A percentile compares a stretch with the other conserved stretches of the same genome.
Conservation (phyloP, 1,140 invertebrate species). For the Calephelis nemesis region DNA sequence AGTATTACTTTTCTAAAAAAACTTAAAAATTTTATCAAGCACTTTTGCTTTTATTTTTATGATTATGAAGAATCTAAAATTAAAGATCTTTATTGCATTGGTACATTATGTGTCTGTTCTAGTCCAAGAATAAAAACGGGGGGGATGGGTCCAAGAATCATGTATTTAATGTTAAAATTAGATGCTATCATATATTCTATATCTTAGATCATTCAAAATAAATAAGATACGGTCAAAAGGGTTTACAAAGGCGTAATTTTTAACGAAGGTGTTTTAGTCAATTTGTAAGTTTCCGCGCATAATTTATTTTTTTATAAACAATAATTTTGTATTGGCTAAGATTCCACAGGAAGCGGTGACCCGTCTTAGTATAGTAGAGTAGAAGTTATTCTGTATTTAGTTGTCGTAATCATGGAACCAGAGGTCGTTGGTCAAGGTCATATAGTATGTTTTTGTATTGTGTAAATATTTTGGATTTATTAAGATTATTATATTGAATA, state of each 20-base stretch:
- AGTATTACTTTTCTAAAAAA: no score
- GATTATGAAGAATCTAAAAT: no score
- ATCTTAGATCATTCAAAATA: background rate
- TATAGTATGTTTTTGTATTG: conserved; percentile 78
- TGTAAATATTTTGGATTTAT: conserved; percentile 79
- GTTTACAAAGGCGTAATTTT: background rate
- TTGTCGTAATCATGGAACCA: conserved; percentile 38
- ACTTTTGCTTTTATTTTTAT: no score
- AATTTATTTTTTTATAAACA: conserved; percentile 6
- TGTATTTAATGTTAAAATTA: no score
- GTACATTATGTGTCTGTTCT: no score
- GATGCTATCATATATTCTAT: background rate
- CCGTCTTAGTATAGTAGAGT: conserved; percentile 31
- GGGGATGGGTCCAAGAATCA: no score
- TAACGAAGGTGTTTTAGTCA: conserved; percentile 7
- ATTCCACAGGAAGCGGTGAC: conserved; percentile 19
- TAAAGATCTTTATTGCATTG: no score
- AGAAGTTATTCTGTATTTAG: conserved; percentile 37
- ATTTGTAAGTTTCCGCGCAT: conserved; percentile 11
- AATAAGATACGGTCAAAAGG: background rate
- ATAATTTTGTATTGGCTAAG: background rate
- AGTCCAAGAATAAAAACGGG: no score
- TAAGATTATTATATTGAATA: conserved; percentile 80
- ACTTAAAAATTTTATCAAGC: no score
- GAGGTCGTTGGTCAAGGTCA: conserved; percentile 62